Evolutionary conservation across 1,140 invertebrate species (phyloP).

Genomic region (Hypothenemus hampei): DNA sequence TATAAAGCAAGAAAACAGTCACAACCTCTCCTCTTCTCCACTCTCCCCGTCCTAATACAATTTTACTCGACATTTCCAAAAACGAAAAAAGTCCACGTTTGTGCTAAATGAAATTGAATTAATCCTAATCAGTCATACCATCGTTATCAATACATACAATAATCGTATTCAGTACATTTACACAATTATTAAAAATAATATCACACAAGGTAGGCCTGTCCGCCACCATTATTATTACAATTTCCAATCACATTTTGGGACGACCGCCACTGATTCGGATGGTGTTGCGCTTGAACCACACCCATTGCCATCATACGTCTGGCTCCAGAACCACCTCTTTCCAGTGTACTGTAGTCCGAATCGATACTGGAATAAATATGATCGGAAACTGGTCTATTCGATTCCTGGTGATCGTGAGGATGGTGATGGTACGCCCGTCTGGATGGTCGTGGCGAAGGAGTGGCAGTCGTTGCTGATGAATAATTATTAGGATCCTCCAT

Average conservation of each 20-base stretch:
- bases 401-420: too few relatives aligned
- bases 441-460: conserved; percentile 57
- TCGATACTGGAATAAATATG: conserved; percentile 85
- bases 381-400: conserved; percentile 72
- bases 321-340: conserved; percentile 49
- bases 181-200: conserved; percentile 41
- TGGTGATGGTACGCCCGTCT: conserved; percentile 49
- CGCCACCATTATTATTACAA: conserved; percentile 44
- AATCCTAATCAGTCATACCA: too few relatives aligned
- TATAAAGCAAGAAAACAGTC: too few relatives aligned
- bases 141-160: too few relatives aligned
- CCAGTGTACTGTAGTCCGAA: conserved; percentile 67
- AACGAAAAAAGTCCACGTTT: too few relatives aligned
- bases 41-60: too few relatives aligned
- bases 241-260: conserved; percentile 43
- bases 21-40: too few relatives aligned
- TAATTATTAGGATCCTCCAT: conserved; percentile 57
- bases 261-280: conserved; percentile 43
- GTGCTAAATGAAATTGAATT: too few relatives aligned
- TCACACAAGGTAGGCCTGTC: conserved; percentile 58
- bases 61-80: too few relatives aligned
- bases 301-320: too few relatives aligned
- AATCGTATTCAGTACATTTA: too few relatives aligned
- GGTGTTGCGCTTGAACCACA: conserved; percentile 41
- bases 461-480: conserved; percentile 58